Evolutionary conservation across 2,888 invertebrate genomes (phyloP), one percentile per base, ranked within the genome.

Genomic region (Ophioninae sp.): DNA sequence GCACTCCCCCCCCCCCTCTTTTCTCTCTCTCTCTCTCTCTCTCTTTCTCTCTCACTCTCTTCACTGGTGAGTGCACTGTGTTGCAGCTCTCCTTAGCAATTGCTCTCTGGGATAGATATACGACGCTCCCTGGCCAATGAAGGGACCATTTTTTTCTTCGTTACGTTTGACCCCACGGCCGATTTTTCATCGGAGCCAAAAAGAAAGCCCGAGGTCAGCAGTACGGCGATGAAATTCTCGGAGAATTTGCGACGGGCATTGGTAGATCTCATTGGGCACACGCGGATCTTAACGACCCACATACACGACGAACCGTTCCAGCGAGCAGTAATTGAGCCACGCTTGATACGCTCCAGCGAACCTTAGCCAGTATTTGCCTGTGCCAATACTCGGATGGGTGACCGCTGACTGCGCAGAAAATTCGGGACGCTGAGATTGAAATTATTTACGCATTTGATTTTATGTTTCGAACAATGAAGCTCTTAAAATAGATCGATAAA

Each of bases 161-260:
- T 84, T 79, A 64, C 75, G 67, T 76, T 81, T 84, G 81, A 79
- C 72, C 77, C 80, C 64, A 17, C 70, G 78, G 81, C 75, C 81
- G 76, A 84, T 84, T 84, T 84, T 84, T 81, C 84, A 84, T 79
- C 78, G 74, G 56, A 72, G 74, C 81, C 84, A 84, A 84, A 84
- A 84, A 67, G 70, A 73, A 67, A 81, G 81, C 78, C 21, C 59
- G 17, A 72, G 79, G 50, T 10, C 17, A 50, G 13, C 50, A 17
- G 73, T 68, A 6, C 13, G 39, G 81, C 78, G 78, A 81, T 75
- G 70, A 83, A 74, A 81, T 81, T 70, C 81, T 23, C 13, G 65
- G 69, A 78, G 50, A 69, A 68, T 83, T 74, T 64, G 73, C 70
- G 20, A 76, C 20, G 50, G 21, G 57, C 21, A 76, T 67, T 61